Evolutionary conservation across 2,113 vertebrate species (phyloP).

Genomic region (Fukomys damarensis): DNA sequence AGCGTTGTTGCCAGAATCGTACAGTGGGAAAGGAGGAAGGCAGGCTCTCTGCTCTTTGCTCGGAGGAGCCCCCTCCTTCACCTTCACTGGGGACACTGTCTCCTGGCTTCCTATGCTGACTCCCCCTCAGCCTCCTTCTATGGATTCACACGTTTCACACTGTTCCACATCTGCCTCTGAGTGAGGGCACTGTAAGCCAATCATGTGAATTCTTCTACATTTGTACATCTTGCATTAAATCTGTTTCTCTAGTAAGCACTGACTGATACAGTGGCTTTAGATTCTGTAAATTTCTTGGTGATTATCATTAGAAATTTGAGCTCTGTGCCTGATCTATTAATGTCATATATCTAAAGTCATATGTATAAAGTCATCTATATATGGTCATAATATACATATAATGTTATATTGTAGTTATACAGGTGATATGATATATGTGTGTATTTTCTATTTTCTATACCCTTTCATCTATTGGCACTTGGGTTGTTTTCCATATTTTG

Average conservation of each 20-base stretch:
- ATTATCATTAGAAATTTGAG: background rate
- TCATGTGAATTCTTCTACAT: background rate
- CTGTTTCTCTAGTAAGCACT: background rate
- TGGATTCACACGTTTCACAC: accelerated
- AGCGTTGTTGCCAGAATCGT: too few species aligned
- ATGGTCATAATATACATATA: background rate
- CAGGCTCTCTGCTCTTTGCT: accelerated
- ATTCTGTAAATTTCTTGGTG: background rate
- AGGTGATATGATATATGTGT: background rate
- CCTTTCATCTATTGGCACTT: background rate
- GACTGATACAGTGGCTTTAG: background rate
- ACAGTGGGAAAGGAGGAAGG: background rate
- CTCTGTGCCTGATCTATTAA: background rate
- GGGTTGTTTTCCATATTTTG: background rate
- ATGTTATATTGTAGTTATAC: too few species aligned
- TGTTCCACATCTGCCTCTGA: background rate
- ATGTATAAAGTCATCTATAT: too few species aligned
- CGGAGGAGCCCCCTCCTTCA: background rate
- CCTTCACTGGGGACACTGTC: accelerated
- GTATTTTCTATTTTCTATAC: background rate
- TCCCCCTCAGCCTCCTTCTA: background rate
- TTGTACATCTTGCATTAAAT: background rate
- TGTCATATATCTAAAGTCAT: too few species aligned
- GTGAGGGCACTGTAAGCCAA: background rate
- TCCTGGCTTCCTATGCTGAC: background rate